Conservation (phyloP, 2,888 invertebrate genomes). For the Leptinotarsa juncta region DNA sequence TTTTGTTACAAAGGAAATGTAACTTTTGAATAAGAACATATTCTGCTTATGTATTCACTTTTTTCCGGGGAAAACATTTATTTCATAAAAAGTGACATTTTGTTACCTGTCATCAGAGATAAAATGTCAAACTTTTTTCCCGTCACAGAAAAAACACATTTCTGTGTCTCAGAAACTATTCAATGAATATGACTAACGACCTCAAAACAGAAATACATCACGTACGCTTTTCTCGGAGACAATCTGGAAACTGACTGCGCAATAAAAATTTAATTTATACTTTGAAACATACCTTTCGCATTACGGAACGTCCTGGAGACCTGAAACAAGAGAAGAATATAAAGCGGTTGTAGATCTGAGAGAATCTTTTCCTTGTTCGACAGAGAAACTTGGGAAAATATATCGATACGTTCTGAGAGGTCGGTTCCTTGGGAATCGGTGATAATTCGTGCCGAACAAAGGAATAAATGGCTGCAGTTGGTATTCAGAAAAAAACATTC, state of each 20-base stretch:
- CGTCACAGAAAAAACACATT: too few species aligned
- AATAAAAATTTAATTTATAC: conserved; percentile 40
- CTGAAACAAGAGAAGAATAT: conserved; percentile 48
- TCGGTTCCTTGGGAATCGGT: conserved; percentile 1
- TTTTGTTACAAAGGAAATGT: too few species aligned
- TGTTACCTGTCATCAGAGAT: too few species aligned
- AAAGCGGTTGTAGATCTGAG: conserved; percentile 31
- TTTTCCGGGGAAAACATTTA: too few species aligned
- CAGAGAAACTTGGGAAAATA: conserved; percentile 11
- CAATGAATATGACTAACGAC: neutral
- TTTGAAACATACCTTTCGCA: conserved; percentile 48
- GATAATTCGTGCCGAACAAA: neutral
- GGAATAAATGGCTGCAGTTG: conserved; percentile 2
- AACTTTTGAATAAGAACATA: too few species aligned
- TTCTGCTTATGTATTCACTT: too few species aligned
- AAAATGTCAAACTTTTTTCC: too few species aligned
- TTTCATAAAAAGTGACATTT: too few species aligned
- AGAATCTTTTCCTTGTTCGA: conserved; percentile 10
- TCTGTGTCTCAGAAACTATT: too few species aligned
- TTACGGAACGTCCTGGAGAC: conserved; percentile 38
- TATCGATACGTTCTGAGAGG: conserved; percentile 18
- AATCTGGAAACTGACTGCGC: conserved; percentile 23
- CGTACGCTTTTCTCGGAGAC: conserved; percentile 13
- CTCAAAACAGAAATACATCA: conserved; percentile 1
- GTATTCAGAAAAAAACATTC: neutral